phyloP scores from a whole-genome alignment of 2,797 vertebrate genomes.

The Onychomys torridus region DNA sequence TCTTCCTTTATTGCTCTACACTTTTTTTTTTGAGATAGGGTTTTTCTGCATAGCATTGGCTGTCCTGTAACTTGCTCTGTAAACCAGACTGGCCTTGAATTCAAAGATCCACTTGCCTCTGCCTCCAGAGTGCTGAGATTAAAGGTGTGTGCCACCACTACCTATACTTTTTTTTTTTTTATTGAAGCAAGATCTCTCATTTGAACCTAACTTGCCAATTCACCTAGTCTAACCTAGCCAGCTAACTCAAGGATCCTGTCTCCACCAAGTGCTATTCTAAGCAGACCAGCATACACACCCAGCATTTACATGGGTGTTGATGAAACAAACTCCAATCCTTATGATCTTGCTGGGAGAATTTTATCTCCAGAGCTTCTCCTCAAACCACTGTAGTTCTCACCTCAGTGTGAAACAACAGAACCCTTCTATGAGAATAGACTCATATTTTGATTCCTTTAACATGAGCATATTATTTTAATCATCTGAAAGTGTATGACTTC shows the following conservation, averaged over 20 bases:
- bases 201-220: not conserved
- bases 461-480: not conserved
- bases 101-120: not conserved
- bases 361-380: not conserved
- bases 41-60: not conserved
- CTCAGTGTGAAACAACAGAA: not conserved
- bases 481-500: not conserved
- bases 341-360: not conserved
- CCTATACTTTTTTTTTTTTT: too few species aligned
- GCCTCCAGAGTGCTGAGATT: not conserved
- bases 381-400: not conserved
- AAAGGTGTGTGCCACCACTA: not conserved
- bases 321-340: not conserved
- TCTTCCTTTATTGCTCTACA: not conserved
- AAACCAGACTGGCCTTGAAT: not conserved
- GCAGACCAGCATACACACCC: not conserved
- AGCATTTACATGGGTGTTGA: not conserved
- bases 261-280: not conserved
- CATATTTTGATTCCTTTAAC: not conserved
- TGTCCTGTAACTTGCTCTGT: not conserved
- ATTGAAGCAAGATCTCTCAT: not conserved
- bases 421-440: not conserved
- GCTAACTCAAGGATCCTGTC: not conserved
- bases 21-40: not conserved
- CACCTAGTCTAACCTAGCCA: not conserved